Evolutionary conservation across 2,888 invertebrate species (phyloP), one percentile per base, ranked within the genome.

Genomic region (Copidosoma aretas): DNA sequence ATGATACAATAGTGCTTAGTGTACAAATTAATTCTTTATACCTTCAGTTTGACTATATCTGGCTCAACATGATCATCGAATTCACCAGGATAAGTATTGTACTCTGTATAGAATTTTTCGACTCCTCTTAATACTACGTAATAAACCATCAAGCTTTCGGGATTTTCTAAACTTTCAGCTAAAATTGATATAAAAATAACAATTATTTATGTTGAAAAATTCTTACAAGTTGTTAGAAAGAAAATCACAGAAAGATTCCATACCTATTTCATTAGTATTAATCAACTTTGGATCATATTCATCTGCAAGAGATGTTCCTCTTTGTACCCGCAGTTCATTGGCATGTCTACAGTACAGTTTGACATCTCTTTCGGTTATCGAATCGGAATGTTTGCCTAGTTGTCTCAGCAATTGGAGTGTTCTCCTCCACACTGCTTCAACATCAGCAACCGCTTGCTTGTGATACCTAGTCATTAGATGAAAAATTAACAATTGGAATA

Each of bases 101-200:
- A 95, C 81, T 97, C 95, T 3, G 91, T 88, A 70, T 91, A 89
- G 84, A 98, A 99, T 74, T 92, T 90, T 80, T 97, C 97, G 24
- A 93, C 90, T n/a, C 96, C 96, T 77, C 97, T 86, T 43, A 98
- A 84, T 72, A 97, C 89, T 14, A 97, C 90, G 81, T 98, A 97
- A 80, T 94, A 94, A 66, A 97, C 90, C 86, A 95, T 91, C 83
- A 94, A 88, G 68, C 92, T 91, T 78, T 95, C 94, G 12, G 93
- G 92, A 80, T 93, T 91, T 83, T 95, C 95, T 68, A 93, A 85
- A 77, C 89, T 88, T 78, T 89, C 88, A 54, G 89, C 90, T 86
- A 77, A 82, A 86, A 86, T 74, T 79, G 12, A 77, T 58, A 67
- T 41, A 63, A 67, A 58, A 62, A 32, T 25, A 32, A 14, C 14